These are phyloP conservation scores for Carterocephalus palaemon DNA, from an alignment of 2,888 invertebrate genomes.

Conservation along the genomic window DNA sequence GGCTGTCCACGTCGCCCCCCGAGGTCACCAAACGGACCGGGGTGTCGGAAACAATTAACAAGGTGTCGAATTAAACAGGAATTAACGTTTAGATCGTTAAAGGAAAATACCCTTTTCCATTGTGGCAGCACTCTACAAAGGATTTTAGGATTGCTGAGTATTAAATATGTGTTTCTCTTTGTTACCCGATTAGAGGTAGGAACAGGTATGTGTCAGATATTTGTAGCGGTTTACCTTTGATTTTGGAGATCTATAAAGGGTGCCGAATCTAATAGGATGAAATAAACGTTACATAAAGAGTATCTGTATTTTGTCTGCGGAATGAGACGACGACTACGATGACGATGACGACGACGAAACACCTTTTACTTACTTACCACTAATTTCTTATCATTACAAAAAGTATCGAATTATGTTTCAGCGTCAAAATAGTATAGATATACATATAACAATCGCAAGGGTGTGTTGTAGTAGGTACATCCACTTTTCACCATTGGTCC, in stretches of 20 bases:
- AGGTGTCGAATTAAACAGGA: constrained; percentile 80
- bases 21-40: constrained; percentile 75
- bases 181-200: constrained; percentile 50
- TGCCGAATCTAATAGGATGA: too few species aligned
- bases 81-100: constrained; percentile 75
- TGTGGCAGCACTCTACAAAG: constrained; percentile 70
- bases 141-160: constrained; percentile 76
- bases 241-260: constrained; percentile 7
- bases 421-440: too few species aligned
- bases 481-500: too few species aligned
- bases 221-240: constrained; percentile 2
- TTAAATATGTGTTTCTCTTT: constrained; percentile 74
- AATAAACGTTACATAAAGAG: too few species aligned
- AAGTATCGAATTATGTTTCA: too few species aligned
- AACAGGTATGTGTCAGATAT: constrained; percentile 29
- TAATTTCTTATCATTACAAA: too few species aligned
- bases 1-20: constrained; percentile 57
- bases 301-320: too few species aligned
- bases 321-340: too few species aligned
- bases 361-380: too few species aligned
- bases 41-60: constrained; percentile 78
- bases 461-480: too few species aligned
- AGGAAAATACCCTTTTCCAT: constrained; percentile 77
- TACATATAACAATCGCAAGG: too few species aligned
- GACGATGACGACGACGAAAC: too few species aligned